Evolutionary conservation across 1,140 invertebrate species (phyloP), one percentile per base, ranked within the genome.

Genomic region (Leptonema lineaticorne): DNA sequence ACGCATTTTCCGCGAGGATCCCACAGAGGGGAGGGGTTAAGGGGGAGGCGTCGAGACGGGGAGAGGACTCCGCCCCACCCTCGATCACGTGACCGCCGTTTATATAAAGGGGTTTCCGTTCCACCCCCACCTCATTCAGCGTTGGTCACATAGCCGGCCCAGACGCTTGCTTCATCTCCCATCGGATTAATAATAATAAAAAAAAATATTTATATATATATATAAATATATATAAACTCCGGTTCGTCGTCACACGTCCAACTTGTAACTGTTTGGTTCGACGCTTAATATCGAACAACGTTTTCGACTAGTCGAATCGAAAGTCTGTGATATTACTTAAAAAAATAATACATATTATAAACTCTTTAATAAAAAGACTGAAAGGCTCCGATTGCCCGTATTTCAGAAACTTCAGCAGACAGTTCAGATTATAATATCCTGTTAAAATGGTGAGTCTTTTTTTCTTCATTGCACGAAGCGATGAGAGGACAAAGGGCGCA

Each of bases 141-240:
- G 62, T 50, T 48, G 62, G 62, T 64, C 62, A 20, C 62, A 64
- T 64, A 64, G 62, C 62, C 62, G 62, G 45, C 62, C 45, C 9
- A 18, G 45, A 50, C 62, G 62, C 62, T 64, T 26, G 50, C 50
- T 53, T 9, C 22, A 11, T 24, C 16, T 9, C 46, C 16, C n/a
- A 16, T 5, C 46, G 14, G 16, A 6, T n/a, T 53, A 5, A 9
- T 22, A 14, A 27, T 53, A 4, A 9, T 27, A n/a, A n/a, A n/a
- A n/a, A n/a, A n/a, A n/a, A n/a, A n/a, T n/a, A n/a, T n/a, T n/a
- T n/a, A n/a, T n/a, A n/a, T n/a, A n/a, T n/a, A n/a, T n/a, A n/a
- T n/a, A n/a, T n/a, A n/a, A n/a, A n/a, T n/a, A n/a, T n/a, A n/a
- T n/a, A n/a, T n/a, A n/a, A n/a, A n/a, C n/a, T n/a, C n/a, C n/a